Evolutionary conservation across 2,888 invertebrate genomes (phyloP).

Genomic region (Boloria euphrosyne): DNA sequence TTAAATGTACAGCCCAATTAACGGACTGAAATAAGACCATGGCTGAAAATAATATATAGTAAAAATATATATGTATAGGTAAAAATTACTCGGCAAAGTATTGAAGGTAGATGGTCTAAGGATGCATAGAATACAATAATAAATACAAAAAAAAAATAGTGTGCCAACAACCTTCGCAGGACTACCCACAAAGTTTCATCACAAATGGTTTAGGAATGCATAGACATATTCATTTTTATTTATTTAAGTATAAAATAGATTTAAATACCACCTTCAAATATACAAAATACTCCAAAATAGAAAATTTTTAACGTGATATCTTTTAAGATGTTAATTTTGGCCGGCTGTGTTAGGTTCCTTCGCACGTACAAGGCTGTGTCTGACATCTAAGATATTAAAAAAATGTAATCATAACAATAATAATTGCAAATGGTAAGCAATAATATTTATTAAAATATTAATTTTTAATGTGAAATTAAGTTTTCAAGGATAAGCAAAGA

Average conservation of each 20-base stretch:
- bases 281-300: background rate
- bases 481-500: too few relatives aligned
- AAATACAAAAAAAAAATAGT: too few relatives aligned
- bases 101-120: too few relatives aligned
- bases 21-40: background rate
- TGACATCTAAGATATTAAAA: slow-evolving; percentile 41
- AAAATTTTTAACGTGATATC: slow-evolving; percentile 27
- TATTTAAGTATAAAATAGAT: background rate
- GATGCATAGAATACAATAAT: too few relatives aligned
- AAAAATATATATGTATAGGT: background rate
- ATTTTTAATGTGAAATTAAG: too few relatives aligned
- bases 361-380: slow-evolving; percentile 48
- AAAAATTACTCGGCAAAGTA: background rate
- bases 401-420: slow-evolving; percentile 19
- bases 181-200: too few relatives aligned
- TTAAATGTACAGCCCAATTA: slow-evolving; percentile 19
- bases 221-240: too few relatives aligned
- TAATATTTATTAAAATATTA: too few relatives aligned
- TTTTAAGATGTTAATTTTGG: slow-evolving; percentile 43
- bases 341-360: slow-evolving; percentile 48
- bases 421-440: too few relatives aligned
- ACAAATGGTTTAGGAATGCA: too few relatives aligned
- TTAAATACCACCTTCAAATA: background rate
- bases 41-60: background rate
- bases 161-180: too few relatives aligned